Evolutionary conservation across 1,140 invertebrate genomes (phyloP).

Genomic region (Caenorhabditis latens): DNA sequence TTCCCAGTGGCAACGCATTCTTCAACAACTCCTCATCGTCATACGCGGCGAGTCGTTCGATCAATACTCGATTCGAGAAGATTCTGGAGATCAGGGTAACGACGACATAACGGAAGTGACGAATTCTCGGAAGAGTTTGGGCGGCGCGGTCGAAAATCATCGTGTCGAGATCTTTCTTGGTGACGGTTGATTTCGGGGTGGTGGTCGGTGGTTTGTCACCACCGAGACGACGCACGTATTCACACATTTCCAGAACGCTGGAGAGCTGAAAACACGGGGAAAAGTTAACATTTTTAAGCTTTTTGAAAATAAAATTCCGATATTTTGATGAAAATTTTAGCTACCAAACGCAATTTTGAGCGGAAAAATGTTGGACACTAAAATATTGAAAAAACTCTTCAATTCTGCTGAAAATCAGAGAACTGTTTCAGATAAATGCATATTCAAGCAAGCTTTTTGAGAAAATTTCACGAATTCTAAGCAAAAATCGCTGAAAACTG

Average conservation of each 20-base stretch:
- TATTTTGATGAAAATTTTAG: too few relatives aligned
- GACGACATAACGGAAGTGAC: conserved; percentile 66
- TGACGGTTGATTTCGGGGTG: background rate
- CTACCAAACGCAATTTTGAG: too few relatives aligned
- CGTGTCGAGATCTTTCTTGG: conserved; percentile 19
- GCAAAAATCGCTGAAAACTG: too few relatives aligned
- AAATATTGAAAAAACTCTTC: too few relatives aligned
- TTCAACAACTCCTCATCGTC: conserved; percentile 59
- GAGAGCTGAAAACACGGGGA: conserved; percentile 13
- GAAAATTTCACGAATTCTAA: too few relatives aligned
- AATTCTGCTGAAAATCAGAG: too few relatives aligned
- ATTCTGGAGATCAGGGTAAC: conserved; percentile 61
- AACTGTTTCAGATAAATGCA: too few relatives aligned
- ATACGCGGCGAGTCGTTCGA: conserved; percentile 37
- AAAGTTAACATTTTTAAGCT: background rate
- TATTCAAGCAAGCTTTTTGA: too few relatives aligned
- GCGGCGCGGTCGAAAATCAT: conserved; percentile 55
- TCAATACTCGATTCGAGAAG: conserved; percentile 27
- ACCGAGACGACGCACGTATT: conserved; percentile 54
- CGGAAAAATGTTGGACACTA: too few relatives aligned
- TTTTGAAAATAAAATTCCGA: too few relatives aligned
- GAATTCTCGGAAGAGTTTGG: conserved; percentile 46
- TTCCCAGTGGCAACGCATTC: conserved; percentile 56
- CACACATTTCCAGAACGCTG: conserved; percentile 47
- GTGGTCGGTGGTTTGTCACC: conserved; percentile 20